These are phyloP conservation scores for Heliconius aoede DNA, from an alignment of 2,888 invertebrate species.

Conservation along the genomic window DNA sequence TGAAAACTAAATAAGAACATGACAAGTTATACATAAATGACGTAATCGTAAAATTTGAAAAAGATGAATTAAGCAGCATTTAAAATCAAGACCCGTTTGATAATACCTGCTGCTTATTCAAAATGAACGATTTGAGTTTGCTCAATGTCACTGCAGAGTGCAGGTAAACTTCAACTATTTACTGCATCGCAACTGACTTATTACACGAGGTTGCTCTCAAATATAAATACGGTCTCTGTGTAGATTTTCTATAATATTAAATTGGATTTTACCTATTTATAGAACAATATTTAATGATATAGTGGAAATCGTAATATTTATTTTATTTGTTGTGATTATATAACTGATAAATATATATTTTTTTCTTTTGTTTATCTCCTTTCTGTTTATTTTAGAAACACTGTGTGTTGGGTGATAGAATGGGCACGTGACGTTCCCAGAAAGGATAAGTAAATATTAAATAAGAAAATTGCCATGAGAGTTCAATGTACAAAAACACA, in stretches of 20 bases:
- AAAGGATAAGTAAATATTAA: too few species aligned
- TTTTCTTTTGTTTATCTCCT: not conserved
- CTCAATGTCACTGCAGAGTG: constrained; percentile 64
- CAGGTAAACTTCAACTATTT: constrained; percentile 69
- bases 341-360: too few species aligned
- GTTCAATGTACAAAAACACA: not conserved
- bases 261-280: not conserved
- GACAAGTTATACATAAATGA: not conserved
- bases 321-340: not conserved
- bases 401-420: not conserved
- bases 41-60: not conserved
- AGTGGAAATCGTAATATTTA: not conserved
- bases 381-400: not conserved
- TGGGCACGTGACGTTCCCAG: too few species aligned
- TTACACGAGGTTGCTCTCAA: constrained; percentile 29
- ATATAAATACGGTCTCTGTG: constrained; percentile 14
- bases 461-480: too few species aligned
- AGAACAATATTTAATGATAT: not conserved
- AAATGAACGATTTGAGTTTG: constrained; percentile 59
- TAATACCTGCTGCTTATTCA: constrained; percentile 63
- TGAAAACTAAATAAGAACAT: not conserved
- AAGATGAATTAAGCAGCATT: not conserved
- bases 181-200: constrained; percentile 55
- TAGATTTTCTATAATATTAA: constrained; percentile 7
- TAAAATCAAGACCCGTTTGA: constrained; percentile 8